A percentile compares a stretch with the other conserved stretches of the same genome.
phyloP scores from a whole-genome alignment of 2,797 vertebrate species.

The Geotrypetes seraphini region DNA sequence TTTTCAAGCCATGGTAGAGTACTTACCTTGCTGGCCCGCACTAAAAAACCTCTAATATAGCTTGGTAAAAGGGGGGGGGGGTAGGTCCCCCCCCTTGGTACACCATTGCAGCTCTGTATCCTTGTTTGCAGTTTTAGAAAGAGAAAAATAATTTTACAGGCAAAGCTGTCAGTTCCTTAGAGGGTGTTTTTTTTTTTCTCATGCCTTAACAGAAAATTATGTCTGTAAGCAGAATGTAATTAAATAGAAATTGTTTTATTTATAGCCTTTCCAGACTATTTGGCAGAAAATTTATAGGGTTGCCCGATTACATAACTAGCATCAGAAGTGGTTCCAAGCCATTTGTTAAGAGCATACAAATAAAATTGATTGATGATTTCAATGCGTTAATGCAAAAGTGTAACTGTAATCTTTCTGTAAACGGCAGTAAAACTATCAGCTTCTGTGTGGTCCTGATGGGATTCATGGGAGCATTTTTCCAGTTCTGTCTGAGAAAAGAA shows the following conservation, averaged over 20 bases:
- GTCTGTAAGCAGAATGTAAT: constrained; percentile 3
- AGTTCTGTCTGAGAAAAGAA: no score
- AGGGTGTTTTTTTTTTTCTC: neutral
- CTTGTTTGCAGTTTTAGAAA: no score
- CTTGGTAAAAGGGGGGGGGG: no score
- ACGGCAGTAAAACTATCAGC: no score
- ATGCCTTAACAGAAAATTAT: neutral
- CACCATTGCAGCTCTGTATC: no score
- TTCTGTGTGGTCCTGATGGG: no score
- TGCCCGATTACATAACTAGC: neutral
- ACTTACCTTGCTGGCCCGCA: no score
- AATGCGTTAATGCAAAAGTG: neutral
- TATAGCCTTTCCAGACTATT: constrained; percentile 1
- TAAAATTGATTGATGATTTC: neutral
- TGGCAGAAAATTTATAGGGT: constrained; percentile 1
- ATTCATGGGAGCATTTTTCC: no score
- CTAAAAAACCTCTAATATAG: no score
- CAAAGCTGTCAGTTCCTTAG: neutral
- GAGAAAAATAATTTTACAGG: no score
- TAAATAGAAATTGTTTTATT: constrained; percentile 1
- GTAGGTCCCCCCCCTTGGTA: no score
- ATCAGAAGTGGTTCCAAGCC: neutral
- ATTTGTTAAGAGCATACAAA: neutral
- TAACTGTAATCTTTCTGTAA: neutral
- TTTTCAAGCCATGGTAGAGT: no score